Evolutionary conservation across 2,888 invertebrate genomes (phyloP), one percentile per base, ranked within the genome.

Genomic region (Troilus luridus): DNA sequence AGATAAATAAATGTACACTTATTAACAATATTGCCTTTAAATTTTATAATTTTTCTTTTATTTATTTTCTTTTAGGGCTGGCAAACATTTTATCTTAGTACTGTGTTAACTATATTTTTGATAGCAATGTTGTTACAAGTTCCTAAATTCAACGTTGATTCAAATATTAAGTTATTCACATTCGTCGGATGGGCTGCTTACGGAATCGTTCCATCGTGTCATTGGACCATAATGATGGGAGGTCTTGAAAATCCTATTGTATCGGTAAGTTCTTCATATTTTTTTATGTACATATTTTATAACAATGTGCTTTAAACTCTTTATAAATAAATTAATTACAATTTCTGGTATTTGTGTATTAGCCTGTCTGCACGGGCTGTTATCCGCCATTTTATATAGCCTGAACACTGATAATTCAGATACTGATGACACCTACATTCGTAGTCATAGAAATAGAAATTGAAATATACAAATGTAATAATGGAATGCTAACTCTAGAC

Each of bases 151-250:
- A 95, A 96, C 92, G 95, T 97, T 11, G 96, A 97, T 24, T 95
- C 96, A 92, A 95, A 96, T 92, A 95, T 97, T 60, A 97, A 97
- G 94, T 96, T 98, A 95, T 95, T 96, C 91, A 96, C 98, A 91
- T 97, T 98, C 94, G 96, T 98, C 91, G 95, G 96, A 12, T 98
- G 98, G 98, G 98, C 98, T 9, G 96, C 96, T 21, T 98, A 98
- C 93, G 99, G 99, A 1, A 96, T 99, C 9, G 95, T 98, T 92
- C 99, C 99, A 3, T 97, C 98, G 5, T 94, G 97, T 90, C 99
- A 99, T 94, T 99, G 99, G 99, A 96, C 97, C 0, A 95, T 97
- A 93, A 96, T 97, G 64, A 97, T 98, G 96, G 98, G 98, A 27
- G 98, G 99, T 14, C 96, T 97, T 93, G 96, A 96, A 88, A 97